Conservation (phyloP, 2,113 vertebrate species). For the Brachyistius frenatus region DNA sequence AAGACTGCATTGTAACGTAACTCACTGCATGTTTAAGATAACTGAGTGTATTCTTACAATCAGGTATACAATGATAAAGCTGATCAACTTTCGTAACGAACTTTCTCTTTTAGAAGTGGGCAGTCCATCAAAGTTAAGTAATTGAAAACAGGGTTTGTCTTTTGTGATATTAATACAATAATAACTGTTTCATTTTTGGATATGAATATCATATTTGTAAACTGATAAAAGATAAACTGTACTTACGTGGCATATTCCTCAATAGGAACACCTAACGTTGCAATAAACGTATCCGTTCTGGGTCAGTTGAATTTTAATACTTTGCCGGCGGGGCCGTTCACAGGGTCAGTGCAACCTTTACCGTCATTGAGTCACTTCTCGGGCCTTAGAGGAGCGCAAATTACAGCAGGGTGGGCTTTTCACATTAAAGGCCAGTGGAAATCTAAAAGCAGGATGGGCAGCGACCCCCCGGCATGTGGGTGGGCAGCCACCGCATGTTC, state of each 20-base stretch:
- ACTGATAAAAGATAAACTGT: constrained; percentile 53
- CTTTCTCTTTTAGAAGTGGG: background rate
- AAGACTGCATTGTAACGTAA: constrained; percentile 40
- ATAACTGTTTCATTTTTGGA: constrained; percentile 22
- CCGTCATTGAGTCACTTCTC: constrained; percentile 56
- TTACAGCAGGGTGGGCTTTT: constrained; percentile 74
- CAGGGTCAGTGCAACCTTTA: constrained; percentile 57
- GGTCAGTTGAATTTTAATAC: constrained; percentile 54
- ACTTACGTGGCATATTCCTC: constrained; percentile 32
- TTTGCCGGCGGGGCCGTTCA: background rate
- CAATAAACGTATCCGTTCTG: constrained; percentile 40
- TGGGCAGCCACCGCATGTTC: constrained; percentile 60
- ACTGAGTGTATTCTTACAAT: too few species aligned
- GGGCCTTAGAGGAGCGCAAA: constrained; percentile 50
- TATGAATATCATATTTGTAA: constrained; percentile 9
- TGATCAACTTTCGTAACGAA: too few species aligned
- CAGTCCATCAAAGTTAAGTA: background rate
- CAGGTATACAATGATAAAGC: too few species aligned
- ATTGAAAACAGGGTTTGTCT: background rate
- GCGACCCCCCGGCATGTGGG: constrained; percentile 42
- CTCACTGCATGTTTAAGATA: background rate
- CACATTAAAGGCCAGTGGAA: constrained; percentile 75
- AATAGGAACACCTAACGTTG: constrained; percentile 35
- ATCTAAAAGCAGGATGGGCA: constrained; percentile 64
- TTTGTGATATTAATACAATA: constrained; percentile 5